Base-by-base conservation (phyloP, 2,797 vertebrate species). In the Helarctos malayanus region DNA sequence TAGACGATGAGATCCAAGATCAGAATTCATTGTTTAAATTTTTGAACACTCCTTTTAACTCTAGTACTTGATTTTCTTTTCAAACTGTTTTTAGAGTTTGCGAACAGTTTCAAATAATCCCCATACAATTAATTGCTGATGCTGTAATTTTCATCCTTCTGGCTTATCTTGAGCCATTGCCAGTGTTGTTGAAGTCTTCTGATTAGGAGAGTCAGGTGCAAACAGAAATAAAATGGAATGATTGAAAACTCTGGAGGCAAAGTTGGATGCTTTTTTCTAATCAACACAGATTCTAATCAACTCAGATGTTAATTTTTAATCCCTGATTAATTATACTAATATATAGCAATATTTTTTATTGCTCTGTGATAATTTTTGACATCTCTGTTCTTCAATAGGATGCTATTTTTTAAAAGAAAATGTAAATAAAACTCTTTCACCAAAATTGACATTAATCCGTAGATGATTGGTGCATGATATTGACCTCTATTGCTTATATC, bases 241-340 rank as follows among this genome's bases (percentile, higher is more conserved):
- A 90, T 45, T 23, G 45, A 68, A 93, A 79, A 13, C 57, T 89
- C 78, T 59, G 10, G 71, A 68, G 35, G 80, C 69, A 82, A 78
- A 95, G 65, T 84, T 80, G 25, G 27, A 76, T 71, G 69, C 7
- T 76, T 65, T 80, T 89, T 94, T 89, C 84, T 94, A 89, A 96
- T 76, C 63, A 89, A 92, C 82, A 88, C 35, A 89, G 29, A 84
- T 94, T 94, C 56, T 92, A 85, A 80, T 85, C 47, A 95, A 75
- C 32, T 87, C 63, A 71, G 73, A 89, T 92, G 80, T 93, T 23
- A 82, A 29, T 71, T 93, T 91, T 95, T 91, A 91, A 91, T 91
- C 27, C 45, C 84, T 76, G 59, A 94, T 91, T 92, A 92, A 97
- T 95, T 96, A 82, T 93, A 95, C 79, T 94, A 38, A 69, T 57